These are phyloP conservation scores for Potamilus streckersoni DNA, from an alignment of 1,140 invertebrate genomes.

Conservation along the genomic window DNA sequence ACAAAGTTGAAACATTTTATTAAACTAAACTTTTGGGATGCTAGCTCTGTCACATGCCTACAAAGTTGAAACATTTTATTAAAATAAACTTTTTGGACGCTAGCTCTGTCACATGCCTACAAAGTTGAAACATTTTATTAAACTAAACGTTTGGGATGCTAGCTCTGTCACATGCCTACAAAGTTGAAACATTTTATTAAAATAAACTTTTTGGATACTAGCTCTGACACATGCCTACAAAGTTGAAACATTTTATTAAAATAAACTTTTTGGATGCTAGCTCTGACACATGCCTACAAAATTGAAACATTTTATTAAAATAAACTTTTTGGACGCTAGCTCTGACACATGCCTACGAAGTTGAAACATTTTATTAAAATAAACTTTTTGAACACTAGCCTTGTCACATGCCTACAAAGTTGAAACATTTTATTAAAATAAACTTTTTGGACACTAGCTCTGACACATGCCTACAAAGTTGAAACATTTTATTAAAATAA, in stretches of 20 bases:
- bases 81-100: slow-evolving; percentile 42
- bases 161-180: slow-evolving; percentile 54
- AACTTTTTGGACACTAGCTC: too few species aligned
- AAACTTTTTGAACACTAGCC: too few species aligned
- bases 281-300: slow-evolving; percentile 52
- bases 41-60: slow-evolving; percentile 55
- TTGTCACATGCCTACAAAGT: too few species aligned
- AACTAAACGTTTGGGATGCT: slow-evolving; percentile 41
- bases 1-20: not conserved
- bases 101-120: slow-evolving; percentile 54
- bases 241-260: not conserved
- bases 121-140: not conserved
- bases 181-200: not conserved
- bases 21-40: slow-evolving; percentile 40
- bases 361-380: too few species aligned
- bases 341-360: too few species aligned
- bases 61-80: not conserved
- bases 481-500: too few species aligned
- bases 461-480: too few species aligned
- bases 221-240: slow-evolving; percentile 53
- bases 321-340: too few species aligned
- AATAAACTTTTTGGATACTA: slow-evolving; percentile 45
- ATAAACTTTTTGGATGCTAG: slow-evolving; percentile 46
- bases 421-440: too few species aligned
- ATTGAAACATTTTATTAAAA: not conserved